Evolutionary conservation across 2,888 invertebrate species (phyloP), one percentile per base, ranked within the genome.

Genomic region (Athripsodes cinereus): DNA sequence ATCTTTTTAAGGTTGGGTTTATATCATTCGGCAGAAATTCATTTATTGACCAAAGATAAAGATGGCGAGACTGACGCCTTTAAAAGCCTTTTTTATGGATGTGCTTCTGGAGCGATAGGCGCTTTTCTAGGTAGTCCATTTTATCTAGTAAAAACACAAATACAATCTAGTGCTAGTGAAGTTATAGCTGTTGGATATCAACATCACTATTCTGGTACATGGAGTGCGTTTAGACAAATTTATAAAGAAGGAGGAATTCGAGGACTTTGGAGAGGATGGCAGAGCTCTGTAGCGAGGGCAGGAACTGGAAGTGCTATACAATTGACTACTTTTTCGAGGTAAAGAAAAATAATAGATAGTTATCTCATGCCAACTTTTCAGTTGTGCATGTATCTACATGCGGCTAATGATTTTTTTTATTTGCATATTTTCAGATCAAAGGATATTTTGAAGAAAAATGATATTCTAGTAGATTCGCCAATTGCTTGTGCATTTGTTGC

Each of bases 131-230:
- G 85, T 19, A 90, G 89, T 69, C 92, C 92, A 0, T 80, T 89
- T 35, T 90, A 87, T 61, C 79, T 92, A 69, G 78, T 94, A 10
- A 94, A 94, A 76, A 92, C 91, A 1, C 88, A 88, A 66, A 80
- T 93, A 55, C 93, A 94, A 70, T 81, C 92, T 0, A 80, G 84
- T 64, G 83, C 90, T 6, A 82, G 81, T 50, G 79, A 82, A 6
- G 79, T 82, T 53, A 91, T 92, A 66, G 92, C 92, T 19, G 94
- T 94, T 1, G 94, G 93, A 0, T 81, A 86, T 69, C 94, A 94
- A 69, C 90, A 92, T 72, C 71, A 79, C 8, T 90, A 92, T 70
- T 74, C 69, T 64, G 84, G 88, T 1, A 77, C 78, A 66, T 65
- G 72, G 50, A 72, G 76, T 60, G 83, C 81, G 0, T 68, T 82